Percentiles rank a stretch among this genome's conserved stretches.
Conservation (phyloP, 2,797 vertebrate species). For the Pseudopleuronectes americanus region DNA sequence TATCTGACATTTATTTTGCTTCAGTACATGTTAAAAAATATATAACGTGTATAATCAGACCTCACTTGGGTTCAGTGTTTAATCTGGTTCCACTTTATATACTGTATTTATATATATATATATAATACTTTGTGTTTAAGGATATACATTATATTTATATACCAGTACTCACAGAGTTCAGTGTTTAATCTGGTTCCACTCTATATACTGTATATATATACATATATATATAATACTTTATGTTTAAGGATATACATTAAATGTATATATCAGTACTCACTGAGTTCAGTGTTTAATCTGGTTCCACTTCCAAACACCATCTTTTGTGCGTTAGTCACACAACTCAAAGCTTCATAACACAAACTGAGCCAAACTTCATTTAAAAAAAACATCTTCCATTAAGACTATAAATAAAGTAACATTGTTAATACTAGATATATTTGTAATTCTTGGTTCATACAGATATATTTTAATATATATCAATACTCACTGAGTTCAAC, state of each 20-base stretch:
- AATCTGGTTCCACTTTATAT: slow-evolving; percentile 23
- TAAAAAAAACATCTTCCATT: no score
- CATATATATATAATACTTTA: no score
- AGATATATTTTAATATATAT: background rate
- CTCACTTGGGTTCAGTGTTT: slow-evolving; percentile 7
- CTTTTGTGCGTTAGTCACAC: slow-evolving; percentile 13
- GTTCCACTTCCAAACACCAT: slow-evolving; percentile 22
- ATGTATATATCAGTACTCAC: background rate
- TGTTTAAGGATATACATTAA: no score
- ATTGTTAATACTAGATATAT: no score
- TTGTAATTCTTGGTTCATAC: no score
- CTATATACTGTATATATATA: no score
- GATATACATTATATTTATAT: background rate
- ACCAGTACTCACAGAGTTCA: background rate
- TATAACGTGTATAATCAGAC: no score
- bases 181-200: background rate
- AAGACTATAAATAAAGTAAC: background rate
- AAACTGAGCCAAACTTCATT: background rate
- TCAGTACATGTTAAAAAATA: no score
- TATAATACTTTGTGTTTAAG: slow-evolving; percentile 11
- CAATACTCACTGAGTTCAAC: slow-evolving; percentile 18
- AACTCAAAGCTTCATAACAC: background rate
- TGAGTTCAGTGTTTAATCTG: slow-evolving; percentile 13
- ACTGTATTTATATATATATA: no score
- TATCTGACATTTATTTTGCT: no score